Percentiles rank a stretch among this genome's conserved stretches.
These are phyloP conservation scores for Blennius ocellaris DNA, from an alignment of 2,113 vertebrate species.

Conservation along the genomic window DNA sequence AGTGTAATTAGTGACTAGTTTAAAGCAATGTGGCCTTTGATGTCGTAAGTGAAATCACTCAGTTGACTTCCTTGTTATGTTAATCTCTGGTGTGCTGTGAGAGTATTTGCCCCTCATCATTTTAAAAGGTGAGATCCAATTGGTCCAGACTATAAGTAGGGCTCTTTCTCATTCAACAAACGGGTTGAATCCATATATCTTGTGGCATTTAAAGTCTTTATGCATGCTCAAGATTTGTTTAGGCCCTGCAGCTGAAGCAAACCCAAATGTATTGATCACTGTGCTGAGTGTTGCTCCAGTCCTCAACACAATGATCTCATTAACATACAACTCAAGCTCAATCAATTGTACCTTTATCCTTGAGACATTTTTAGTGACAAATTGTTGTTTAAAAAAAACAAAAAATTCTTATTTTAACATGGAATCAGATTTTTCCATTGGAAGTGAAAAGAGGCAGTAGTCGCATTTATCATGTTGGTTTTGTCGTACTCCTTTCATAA, in stretches of 20 bases:
- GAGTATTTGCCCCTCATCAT: neutral
- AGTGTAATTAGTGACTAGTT: neutral
- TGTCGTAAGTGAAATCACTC: neutral
- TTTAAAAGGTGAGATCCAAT: neutral
- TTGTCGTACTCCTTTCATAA: too few relatives aligned
- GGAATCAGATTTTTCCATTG: too few relatives aligned
- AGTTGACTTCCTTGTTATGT: neutral
- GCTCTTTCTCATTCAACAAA: neutral
- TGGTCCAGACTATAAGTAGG: neutral
- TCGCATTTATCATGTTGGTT: too few relatives aligned
- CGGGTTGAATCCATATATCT: neutral
- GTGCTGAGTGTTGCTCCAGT: neutral
- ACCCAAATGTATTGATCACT: neutral
- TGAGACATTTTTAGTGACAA: too few relatives aligned
- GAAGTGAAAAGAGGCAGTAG: too few relatives aligned
- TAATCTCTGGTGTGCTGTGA: neutral
- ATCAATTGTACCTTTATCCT: too few relatives aligned
- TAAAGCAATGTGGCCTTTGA: neutral
- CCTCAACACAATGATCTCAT: constrained; percentile 1
- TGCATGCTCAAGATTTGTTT: neutral
- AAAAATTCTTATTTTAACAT: too few relatives aligned
- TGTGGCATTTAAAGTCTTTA: neutral
- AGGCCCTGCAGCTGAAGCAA: neutral
- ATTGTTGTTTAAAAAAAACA: too few relatives aligned
- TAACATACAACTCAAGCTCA: too few relatives aligned